Conservation (phyloP, 2,113 vertebrate species). For the Turdus rufiventris region DNA sequence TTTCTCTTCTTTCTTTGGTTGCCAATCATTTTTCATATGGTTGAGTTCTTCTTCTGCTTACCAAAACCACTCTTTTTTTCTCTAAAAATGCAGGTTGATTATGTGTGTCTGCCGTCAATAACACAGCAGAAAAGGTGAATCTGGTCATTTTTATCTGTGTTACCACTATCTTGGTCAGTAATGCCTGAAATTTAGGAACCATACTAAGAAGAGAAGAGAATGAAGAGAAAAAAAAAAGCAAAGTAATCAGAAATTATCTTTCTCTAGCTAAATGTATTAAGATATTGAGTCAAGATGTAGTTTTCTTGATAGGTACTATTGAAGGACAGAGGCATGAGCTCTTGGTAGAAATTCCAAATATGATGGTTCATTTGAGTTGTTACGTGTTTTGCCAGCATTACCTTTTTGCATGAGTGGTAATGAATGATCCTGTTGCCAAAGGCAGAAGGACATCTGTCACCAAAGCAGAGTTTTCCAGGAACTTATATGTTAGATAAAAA, state of each 20-base stretch:
- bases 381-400: not conserved
- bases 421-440: not conserved
- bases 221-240: not conserved
- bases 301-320: not conserved
- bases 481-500: not conserved
- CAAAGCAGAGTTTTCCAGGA: not conserved
- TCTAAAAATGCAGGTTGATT: not conserved
- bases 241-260: not conserved
- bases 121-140: not conserved
- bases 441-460: not conserved
- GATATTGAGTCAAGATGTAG: not conserved
- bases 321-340: not conserved
- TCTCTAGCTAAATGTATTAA: not conserved
- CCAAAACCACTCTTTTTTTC: not conserved
- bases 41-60: not conserved
- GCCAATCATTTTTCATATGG: not conserved
- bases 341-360: not conserved
- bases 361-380: not conserved
- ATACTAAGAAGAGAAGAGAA: not conserved
- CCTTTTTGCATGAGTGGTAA: not conserved
- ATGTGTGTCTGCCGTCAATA: not conserved
- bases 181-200: not conserved
- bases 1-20: not conserved
- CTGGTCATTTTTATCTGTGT: not conserved
- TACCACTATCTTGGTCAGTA: not conserved